Evolutionary conservation across 2,797 vertebrate species (phyloP).

Genomic region (Jordanella pulchra): DNA sequence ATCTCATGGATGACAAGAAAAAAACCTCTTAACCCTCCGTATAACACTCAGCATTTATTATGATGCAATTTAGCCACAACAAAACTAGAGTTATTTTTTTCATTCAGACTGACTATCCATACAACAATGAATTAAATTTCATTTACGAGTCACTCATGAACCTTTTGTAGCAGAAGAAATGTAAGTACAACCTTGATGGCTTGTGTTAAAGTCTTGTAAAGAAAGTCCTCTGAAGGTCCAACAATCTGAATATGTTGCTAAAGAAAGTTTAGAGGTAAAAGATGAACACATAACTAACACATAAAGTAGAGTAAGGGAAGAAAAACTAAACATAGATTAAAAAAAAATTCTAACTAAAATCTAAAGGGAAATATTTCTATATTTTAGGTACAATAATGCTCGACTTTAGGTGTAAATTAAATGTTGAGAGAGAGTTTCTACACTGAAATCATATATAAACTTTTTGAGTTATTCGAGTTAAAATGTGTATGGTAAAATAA

Average conservation of each 20-base stretch:
- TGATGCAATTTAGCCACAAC: background rate
- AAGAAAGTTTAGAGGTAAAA: constrained; percentile 18
- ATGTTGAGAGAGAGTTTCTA: constrained; percentile 57
- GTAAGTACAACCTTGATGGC: constrained; percentile 14
- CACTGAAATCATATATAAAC: constrained; percentile 56
- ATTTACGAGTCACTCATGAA: constrained; percentile 19
- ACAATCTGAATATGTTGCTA: constrained; percentile 15
- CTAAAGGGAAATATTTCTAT: constrained; percentile 8
- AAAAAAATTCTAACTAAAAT: background rate
- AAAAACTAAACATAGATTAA: background rate
- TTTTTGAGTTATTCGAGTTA: constrained; percentile 67
- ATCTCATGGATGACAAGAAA: constrained; percentile 4
- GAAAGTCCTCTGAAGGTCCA: constrained; percentile 14
- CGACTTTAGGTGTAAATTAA: constrained; percentile 56
- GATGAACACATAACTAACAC: constrained; percentile 1
- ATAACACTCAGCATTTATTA: background rate
- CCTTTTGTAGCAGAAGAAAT: constrained; percentile 15
- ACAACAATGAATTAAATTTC: constrained; percentile 16
- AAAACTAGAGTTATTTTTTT: background rate
- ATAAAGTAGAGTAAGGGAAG: background rate
- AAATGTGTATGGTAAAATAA: constrained; percentile 60
- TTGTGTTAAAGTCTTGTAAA: constrained; percentile 7
- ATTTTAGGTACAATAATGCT: constrained; percentile 58
- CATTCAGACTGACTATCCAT: background rate
- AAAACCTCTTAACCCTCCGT: background rate